Base-by-base conservation (phyloP, 1,140 invertebrate species). In the Brachionus rubens region DNA sequence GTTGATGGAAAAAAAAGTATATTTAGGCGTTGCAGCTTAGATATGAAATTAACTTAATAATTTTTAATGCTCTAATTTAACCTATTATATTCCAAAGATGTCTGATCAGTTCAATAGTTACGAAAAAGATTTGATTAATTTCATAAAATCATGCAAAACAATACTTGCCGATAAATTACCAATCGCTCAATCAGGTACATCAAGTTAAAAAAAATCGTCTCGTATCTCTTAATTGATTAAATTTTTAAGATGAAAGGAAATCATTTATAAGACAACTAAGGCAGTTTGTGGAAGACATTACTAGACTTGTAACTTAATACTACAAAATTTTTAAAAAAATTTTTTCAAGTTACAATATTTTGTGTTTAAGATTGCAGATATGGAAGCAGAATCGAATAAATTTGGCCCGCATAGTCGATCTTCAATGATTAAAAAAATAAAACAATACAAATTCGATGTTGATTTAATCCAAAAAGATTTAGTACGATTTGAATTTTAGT, bases 301-400 rank as follows among this genome's bases (percentile, higher is more conserved):
- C 26, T 36, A 14, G 24, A 9, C 19, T 70, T n/a, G 65, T 70
- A 70, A 70, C 0, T 16, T 47, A n/a, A 9, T 46, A 2, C 4
- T 47, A 28, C 5, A 67, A 0, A 24, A 28, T 47, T 70, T 41
- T 2, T 12, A 50, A 70, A 46, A 21, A 19, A 47, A 52, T 33
- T 12, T n/a, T 26, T 28, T 30, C 5, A 16, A n/a, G n/a, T n/a
- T n/a, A n/a, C n/a, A n/a, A n/a, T n/a, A n/a, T n/a, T n/a, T n/a
- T n/a, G n/a, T n/a, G n/a, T n/a, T n/a, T n/a, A n/a, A 70, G 68
- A 72, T 72, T 54, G 24, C 21, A 33, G 68, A 72, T 41, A 50
- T 72, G 43, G 68, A 72, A 26, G 26, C 50, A 4, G 68, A 72
- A 19, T 28, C 40, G 12, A 50, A 48, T 28, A 72, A 72, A 50